Percentiles rank a stretch among this genome's conserved stretches.
Evolutionary conservation across 2,797 vertebrate species (phyloP).

Genomic region (Cuculus canorus): DNA sequence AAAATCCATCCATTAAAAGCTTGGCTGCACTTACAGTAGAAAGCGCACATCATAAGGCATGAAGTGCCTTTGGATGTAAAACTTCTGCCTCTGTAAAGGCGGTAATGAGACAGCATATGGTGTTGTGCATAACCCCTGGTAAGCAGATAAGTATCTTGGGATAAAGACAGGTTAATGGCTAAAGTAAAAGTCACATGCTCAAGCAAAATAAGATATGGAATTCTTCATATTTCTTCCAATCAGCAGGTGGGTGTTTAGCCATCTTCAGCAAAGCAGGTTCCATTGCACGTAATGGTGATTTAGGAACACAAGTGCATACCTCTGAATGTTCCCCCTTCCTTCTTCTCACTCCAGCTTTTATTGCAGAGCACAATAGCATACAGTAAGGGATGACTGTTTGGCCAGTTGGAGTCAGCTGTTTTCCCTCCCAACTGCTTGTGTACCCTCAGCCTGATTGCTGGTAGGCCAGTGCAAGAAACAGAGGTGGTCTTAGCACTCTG

Average conservation of each 20-base stretch:
- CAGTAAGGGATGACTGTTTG: neutral
- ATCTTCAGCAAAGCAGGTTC: neutral
- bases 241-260: neutral
- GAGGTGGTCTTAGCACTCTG: neutral
- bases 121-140: neutral
- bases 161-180: neutral
- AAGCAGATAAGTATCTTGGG: neutral
- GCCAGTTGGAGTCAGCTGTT: neutral
- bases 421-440: too few relatives aligned
- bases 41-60: neutral
- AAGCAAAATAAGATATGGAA: neutral
- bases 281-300: rapidly evolving
- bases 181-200: rapidly evolving
- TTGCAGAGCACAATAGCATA: neutral
- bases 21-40: neutral
- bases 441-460: neutral
- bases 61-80: neutral
- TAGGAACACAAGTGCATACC: neutral
- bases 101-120: neutral
- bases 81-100: neutral
- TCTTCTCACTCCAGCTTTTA: neutral
- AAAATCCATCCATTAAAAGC: neutral
- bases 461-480: neutral
- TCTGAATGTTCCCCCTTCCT: neutral
- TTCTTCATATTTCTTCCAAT: neutral